phyloP scores from a whole-genome alignment of 2,113 vertebrate species.

The Hepsetus odoe region DNA sequence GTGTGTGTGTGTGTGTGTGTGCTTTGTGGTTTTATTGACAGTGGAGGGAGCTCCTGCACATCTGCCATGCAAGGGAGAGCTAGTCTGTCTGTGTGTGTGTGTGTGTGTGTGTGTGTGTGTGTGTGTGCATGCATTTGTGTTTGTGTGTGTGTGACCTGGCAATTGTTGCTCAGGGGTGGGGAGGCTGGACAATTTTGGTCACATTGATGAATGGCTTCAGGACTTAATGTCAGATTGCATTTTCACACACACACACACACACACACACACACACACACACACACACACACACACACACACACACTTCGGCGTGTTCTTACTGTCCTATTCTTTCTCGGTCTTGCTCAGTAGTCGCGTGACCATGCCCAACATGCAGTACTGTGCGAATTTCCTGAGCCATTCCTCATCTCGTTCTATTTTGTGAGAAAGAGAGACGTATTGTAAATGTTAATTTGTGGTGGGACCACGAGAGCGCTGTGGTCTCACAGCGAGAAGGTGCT shows the following conservation, averaged over 20 bases:
- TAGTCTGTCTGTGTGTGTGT: constrained; percentile 9
- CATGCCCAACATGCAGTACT: background rate
- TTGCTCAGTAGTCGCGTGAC: background rate
- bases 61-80: constrained; percentile 28
- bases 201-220: constrained; percentile 44
- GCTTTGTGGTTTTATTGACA: constrained; percentile 28
- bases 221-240: constrained; percentile 21
- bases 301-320: background rate
- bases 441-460: too few species aligned
- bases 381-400: too few species aligned
- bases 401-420: too few species aligned
- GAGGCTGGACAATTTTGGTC: constrained; percentile 34
- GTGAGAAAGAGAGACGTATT: too few species aligned
- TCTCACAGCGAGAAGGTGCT: too few species aligned
- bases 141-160: background rate
- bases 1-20: background rate
- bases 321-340: background rate
- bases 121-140: too few species aligned
- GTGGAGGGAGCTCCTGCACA: constrained; percentile 39
- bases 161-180: constrained; percentile 36
- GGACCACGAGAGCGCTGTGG: too few species aligned
- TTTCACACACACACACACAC: background rate
- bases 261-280: too few species aligned
- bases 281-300: constrained; percentile 8
- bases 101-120: background rate